A percentile compares a stretch with the other conserved stretches of the same genome.
Evolutionary conservation across 2,797 vertebrate genomes (phyloP).

Genomic region (Rousettus madagascariensis): DNA sequence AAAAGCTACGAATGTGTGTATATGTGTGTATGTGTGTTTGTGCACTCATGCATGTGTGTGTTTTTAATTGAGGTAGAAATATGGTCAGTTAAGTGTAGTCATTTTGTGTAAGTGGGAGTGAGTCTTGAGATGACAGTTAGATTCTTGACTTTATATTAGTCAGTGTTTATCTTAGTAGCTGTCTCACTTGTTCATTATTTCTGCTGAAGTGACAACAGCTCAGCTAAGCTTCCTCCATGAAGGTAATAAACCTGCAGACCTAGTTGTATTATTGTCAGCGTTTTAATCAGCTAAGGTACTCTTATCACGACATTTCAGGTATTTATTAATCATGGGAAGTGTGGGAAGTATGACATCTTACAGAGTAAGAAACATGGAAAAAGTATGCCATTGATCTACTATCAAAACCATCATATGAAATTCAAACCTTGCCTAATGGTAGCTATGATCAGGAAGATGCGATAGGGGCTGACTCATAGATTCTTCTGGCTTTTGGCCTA

Average conservation of each 20-base stretch:
- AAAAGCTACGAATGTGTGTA: not conserved
- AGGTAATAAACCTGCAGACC: constrained; percentile 24
- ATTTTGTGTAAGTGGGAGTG: not conserved
- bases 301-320: constrained; percentile 7
- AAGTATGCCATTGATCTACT: not conserved
- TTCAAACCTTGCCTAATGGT: constrained; percentile 47
- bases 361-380: not conserved
- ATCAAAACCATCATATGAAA: not conserved
- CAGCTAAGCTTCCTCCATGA: constrained; percentile 23
- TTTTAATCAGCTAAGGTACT: constrained; percentile 36
- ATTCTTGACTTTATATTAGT: not conserved
- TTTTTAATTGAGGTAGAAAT: not conserved
- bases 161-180: not conserved
- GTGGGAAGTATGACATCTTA: not conserved
- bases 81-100: not conserved
- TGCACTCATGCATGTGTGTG: not conserved
- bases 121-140: not conserved
- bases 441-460: constrained; percentile 53
- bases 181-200: constrained; percentile 38
- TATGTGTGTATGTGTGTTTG: not conserved
- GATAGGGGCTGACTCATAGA: constrained; percentile 60
- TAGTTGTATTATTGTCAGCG: not conserved
- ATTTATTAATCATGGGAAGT: not conserved
- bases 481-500: constrained; percentile 65
- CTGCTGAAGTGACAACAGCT: constrained; percentile 1